Conservation (phyloP, 2,797 vertebrate genomes). For the Myripristis murdjan region DNA sequence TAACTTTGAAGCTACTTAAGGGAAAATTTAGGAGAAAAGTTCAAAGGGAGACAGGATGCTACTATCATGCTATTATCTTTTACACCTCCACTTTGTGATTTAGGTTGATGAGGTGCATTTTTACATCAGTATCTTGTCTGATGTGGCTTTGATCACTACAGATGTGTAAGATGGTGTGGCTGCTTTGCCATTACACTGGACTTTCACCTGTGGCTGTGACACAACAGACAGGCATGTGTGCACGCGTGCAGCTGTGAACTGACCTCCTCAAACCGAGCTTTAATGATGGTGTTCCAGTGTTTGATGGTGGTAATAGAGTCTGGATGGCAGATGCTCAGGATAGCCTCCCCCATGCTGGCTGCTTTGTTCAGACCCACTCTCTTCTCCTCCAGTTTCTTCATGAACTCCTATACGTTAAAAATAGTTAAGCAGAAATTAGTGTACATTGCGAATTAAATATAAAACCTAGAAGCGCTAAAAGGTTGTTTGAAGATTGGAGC, state of each 20-base stretch:
- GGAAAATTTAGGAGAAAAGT: no score
- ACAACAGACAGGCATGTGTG: constrained; percentile 24
- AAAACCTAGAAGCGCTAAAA: constrained; percentile 18
- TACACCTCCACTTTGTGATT: no score
- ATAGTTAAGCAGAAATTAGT: constrained; percentile 44
- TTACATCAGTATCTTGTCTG: neutral
- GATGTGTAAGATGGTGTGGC: neutral
- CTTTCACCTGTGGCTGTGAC: constrained; percentile 22
- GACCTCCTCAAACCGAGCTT: constrained; percentile 98
- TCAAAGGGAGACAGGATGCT: no score
- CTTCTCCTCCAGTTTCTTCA: constrained; percentile 97
- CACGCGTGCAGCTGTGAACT: constrained; percentile 64
- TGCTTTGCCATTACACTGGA: constrained; percentile 10
- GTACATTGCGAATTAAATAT: constrained; percentile 13
- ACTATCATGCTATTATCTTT: no score
- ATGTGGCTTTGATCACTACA: neutral
- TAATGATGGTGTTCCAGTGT: constrained; percentile 99
- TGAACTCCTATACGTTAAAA: constrained; percentile 90
- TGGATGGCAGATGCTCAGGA: constrained; percentile 96
- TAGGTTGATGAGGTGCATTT: neutral
- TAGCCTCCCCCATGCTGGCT: constrained; percentile 92
- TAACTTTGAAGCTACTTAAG: no score
- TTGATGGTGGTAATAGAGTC: constrained; percentile 99
- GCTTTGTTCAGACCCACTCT: constrained; percentile 92
- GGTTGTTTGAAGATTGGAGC: constrained; percentile 10